Percentiles rank a stretch among this genome's conserved stretches.
Conservation (phyloP, 2,113 vertebrate species). For the Lipotes vexillifer region DNA sequence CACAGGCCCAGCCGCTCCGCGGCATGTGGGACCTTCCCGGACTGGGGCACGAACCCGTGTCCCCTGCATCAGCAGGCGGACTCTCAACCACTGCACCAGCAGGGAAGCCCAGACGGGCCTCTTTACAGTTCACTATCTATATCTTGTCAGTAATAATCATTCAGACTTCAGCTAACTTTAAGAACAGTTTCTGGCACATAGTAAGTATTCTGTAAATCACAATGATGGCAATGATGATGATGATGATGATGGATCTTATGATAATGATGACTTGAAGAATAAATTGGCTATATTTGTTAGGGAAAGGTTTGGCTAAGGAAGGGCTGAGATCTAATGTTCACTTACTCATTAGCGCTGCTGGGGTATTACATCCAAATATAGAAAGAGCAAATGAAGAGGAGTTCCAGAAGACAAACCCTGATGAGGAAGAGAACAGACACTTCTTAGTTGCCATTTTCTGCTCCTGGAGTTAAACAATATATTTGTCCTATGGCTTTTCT, state of each 20-base stretch:
- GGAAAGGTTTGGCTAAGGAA: background rate
- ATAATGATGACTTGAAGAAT: background rate
- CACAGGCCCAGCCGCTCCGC: no score
- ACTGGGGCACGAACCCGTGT: no score
- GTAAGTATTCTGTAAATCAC: background rate
- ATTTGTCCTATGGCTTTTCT: conserved; percentile 37
- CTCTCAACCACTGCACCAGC: no score
- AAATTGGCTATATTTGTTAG: background rate
- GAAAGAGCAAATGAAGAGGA: background rate
- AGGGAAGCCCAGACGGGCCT: background rate
- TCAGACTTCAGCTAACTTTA: background rate
- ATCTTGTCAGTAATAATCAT: background rate
- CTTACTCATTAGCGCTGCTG: background rate
- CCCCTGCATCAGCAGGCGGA: no score
- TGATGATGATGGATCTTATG: background rate
- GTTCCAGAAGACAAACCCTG: background rate
- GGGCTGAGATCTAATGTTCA: background rate
- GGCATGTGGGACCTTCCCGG: no score
- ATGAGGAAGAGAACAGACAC: background rate
- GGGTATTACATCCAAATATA: background rate
- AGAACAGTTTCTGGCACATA: background rate
- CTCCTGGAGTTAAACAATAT: background rate
- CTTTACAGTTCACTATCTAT: background rate
- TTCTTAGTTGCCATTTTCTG: background rate
- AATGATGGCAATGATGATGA: background rate